Conservation (phyloP, 1,140 invertebrate species). For the Nebria ingens region DNA sequence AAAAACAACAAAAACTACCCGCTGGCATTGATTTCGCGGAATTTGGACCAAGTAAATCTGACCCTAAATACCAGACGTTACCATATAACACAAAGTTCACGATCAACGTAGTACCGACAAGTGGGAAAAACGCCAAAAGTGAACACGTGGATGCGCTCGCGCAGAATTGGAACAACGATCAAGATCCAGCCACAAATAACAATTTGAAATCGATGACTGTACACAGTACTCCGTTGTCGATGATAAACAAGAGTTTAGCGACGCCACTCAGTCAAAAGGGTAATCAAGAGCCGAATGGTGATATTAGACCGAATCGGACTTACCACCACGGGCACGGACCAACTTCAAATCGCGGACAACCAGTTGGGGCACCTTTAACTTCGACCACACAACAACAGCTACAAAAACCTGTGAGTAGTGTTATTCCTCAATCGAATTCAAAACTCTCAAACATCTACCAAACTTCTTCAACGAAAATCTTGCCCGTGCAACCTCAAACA, state of each 20-base stretch:
- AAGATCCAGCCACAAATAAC: constrained; percentile 26
- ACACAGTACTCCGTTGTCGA: constrained; percentile 52
- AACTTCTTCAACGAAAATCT: constrained; percentile 68
- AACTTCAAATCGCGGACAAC: constrained; percentile 10
- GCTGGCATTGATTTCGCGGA: constrained; percentile 30
- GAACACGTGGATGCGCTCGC: constrained; percentile 27
- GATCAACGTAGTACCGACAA: constrained; percentile 41
- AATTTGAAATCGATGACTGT: constrained; percentile 42
- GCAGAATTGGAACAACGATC: constrained; percentile 19
- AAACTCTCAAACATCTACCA: constrained; percentile 69
- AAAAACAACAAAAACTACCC: constrained; percentile 22
- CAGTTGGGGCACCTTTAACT: constrained; percentile 4
- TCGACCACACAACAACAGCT: constrained; percentile 19
- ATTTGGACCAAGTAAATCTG: constrained; percentile 63
- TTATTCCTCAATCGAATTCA: constrained; percentile 59
- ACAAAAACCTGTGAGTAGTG: constrained; percentile 38
- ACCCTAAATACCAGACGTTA: constrained; percentile 88
- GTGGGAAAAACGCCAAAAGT: constrained; percentile 29
- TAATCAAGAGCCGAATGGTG: not conserved
- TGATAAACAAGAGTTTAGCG: constrained; percentile 54
- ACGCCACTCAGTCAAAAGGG: constrained; percentile 43
- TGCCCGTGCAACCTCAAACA: constrained; percentile 68
- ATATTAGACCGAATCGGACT: constrained; percentile 5
- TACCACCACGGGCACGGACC: constrained; percentile 29
- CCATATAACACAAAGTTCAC: constrained; percentile 82